Percentiles rank a stretch among this genome's conserved stretches.
phyloP scores from a whole-genome alignment of 2,113 vertebrate species.

The Colaptes auratus region DNA sequence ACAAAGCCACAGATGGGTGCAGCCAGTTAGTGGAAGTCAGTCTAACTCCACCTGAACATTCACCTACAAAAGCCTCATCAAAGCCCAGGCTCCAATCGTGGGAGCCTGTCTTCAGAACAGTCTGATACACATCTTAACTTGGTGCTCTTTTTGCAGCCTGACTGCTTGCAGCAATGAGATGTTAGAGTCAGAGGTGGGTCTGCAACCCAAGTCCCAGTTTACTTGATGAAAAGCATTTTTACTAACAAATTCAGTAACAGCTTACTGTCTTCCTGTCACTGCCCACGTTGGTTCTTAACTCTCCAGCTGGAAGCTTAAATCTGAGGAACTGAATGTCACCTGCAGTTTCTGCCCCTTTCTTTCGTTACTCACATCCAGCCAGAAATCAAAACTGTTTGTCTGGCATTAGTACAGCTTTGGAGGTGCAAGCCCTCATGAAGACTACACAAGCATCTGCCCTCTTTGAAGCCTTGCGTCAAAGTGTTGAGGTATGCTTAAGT shows the following conservation, averaged over 20 bases:
- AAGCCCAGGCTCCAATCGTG: not conserved
- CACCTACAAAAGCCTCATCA: not conserved
- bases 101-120: not conserved
- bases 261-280: not conserved
- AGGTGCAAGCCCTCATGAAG: not conserved
- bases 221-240: not conserved
- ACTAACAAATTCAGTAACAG: not conserved
- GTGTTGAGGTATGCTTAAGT: not conserved
- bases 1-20: too few relatives aligned
- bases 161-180: not conserved
- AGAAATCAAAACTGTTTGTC: fast-evolving
- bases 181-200: not conserved
- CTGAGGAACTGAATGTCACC: fast-evolving
- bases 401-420: not conserved
- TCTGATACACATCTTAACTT: fast-evolving
- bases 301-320: not conserved
- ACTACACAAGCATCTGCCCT: not conserved
- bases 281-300: not conserved
- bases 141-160: not conserved
- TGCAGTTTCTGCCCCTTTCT: not conserved
- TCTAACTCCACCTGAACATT: not conserved
- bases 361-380: not conserved
- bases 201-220: not conserved
- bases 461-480: not conserved
- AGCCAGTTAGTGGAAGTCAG: not conserved